Conservation (phyloP, 1,140 invertebrate species). For the Lanistes nyassanus region DNA sequence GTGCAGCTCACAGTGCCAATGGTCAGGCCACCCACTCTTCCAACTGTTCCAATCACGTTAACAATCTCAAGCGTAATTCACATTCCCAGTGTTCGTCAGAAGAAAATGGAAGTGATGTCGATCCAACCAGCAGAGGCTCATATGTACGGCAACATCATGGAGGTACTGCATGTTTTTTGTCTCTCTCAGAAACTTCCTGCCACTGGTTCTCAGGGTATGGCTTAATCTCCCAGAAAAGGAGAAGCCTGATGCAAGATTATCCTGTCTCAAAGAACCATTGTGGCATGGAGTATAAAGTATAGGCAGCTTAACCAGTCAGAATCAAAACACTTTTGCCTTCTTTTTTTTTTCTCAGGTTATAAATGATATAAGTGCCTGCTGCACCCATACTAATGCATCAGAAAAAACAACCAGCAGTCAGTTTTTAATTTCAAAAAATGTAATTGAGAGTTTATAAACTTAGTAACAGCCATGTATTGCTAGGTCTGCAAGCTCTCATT, state of each 20-base stretch:
- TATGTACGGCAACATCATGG: conserved; percentile 42
- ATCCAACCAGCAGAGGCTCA: conserved; percentile 43
- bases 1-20: conserved; percentile 19
- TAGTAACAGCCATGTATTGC: too few relatives aligned
- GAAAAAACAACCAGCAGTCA: too few relatives aligned
- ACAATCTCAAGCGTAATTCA: conserved; percentile 37
- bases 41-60: conserved; percentile 24
- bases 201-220: not conserved
- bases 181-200: not conserved
- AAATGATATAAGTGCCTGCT: too few relatives aligned
- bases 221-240: not conserved
- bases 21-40: not conserved
- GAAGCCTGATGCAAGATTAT: not conserved
- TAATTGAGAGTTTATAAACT: too few relatives aligned
- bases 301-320: too few relatives aligned
- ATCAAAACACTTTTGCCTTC: too few relatives aligned
- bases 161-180: conserved; percentile 38
- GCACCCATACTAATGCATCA: too few relatives aligned
- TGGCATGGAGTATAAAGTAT: too few relatives aligned
- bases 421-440: too few relatives aligned
- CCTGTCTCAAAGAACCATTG: too few relatives aligned
- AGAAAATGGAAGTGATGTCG: conserved; percentile 54
- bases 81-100: conserved; percentile 46
- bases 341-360: too few relatives aligned
- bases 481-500: too few relatives aligned